A percentile compares a stretch with the other conserved stretches of the same genome.
Conservation (phyloP, 2,888 invertebrate genomes). For the Athalia cordata region DNA sequence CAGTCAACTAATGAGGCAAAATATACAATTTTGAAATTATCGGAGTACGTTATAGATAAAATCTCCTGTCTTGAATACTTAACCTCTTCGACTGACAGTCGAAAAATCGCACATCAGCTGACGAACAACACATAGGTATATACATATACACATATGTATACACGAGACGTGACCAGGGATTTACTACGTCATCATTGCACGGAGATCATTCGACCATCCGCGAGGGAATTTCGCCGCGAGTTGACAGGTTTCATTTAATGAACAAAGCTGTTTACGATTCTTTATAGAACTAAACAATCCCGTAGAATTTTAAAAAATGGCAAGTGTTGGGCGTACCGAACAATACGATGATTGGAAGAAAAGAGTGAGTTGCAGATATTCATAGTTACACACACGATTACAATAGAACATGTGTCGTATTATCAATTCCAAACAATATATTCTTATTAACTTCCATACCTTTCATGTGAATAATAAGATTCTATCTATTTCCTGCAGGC, state of each 20-base stretch:
- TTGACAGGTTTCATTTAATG: constrained; percentile 5
- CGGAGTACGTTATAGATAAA: not conserved
- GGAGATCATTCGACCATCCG: not conserved
- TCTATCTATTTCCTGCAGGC: constrained; percentile 74
- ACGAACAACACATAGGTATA: not conserved
- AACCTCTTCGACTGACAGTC: constrained; percentile 6
- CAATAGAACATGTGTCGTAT: too few species aligned
- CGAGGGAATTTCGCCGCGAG: not conserved
- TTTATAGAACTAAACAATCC: not conserved
- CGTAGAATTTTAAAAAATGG: constrained; percentile 53
- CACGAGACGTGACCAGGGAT: too few species aligned
- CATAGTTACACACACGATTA: too few species aligned
- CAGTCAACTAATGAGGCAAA: not conserved
- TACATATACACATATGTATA: not conserved
- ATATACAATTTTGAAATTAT: not conserved
- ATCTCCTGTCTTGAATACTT: not conserved
- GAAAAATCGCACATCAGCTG: not conserved
- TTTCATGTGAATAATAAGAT: too few species aligned
- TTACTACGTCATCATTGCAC: not conserved
- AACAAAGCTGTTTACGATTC: not conserved
- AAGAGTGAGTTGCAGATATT: constrained; percentile 55
- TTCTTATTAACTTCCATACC: too few species aligned
- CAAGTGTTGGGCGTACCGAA: constrained; percentile 59
- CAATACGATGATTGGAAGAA: constrained; percentile 66
- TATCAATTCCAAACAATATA: too few species aligned